phyloP scores from a whole-genome alignment of 2,888 invertebrate species.

The Melieria crassipennis region DNA sequence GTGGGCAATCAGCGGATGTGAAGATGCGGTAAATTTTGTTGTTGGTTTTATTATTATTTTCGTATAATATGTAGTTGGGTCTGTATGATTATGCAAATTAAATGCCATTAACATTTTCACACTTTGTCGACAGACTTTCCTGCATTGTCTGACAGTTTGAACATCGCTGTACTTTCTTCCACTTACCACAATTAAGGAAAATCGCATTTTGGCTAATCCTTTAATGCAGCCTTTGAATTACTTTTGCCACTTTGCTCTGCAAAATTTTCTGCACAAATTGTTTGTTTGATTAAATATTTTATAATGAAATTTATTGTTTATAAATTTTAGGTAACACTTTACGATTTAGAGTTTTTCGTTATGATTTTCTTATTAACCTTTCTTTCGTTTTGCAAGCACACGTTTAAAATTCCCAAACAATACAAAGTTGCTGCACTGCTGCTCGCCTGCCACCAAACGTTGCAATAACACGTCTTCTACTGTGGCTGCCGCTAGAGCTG shows the following conservation, averaged over 20 bases:
- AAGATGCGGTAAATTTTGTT: no score
- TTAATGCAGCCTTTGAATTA: background rate
- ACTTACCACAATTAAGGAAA: no score
- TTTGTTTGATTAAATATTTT: no score
- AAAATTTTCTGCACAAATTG: background rate
- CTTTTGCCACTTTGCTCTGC: background rate
- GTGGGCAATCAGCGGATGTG: no score
- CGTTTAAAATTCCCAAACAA: background rate
- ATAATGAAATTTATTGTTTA: slow-evolving; percentile 12
- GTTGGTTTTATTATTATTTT: no score
- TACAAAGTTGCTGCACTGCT: slow-evolving; percentile 4
- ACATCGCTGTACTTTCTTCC: no score
- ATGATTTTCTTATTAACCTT: slow-evolving; percentile 9
- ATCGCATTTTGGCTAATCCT: no score
- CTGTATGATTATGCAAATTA: no score
- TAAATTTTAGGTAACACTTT: background rate
- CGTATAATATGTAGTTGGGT: no score
- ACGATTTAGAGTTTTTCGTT: background rate
- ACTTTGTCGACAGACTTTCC: no score
- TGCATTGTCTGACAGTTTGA: no score
- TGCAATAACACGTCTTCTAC: slow-evolving; percentile 50
- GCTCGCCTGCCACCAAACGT: slow-evolving; percentile 22
- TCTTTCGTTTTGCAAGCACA: background rate
- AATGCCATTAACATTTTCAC: no score
- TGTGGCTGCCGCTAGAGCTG: slow-evolving; percentile 57